A percentile compares a stretch with the other conserved stretches of the same genome.
These are phyloP conservation scores for Muschampia plurimacula DNA, from an alignment of 2,888 invertebrate genomes.

Conservation along the genomic window DNA sequence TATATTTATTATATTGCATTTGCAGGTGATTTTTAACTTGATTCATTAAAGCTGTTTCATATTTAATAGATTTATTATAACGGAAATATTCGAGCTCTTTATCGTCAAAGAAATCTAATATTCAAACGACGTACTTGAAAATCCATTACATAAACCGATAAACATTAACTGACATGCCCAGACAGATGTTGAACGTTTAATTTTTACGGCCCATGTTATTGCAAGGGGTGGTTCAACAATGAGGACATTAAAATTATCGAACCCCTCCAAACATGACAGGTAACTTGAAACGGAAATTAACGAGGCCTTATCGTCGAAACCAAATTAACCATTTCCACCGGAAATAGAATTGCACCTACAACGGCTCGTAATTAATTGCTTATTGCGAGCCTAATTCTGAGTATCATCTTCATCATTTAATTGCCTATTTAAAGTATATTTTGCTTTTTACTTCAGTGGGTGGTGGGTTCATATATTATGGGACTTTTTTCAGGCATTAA, in stretches of 20 bases:
- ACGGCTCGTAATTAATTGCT: slow-evolving; percentile 48
- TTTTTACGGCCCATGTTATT: slow-evolving; percentile 38
- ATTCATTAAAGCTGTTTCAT: too few species aligned
- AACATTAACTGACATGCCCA: slow-evolving; percentile 28
- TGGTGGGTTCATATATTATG: neutral
- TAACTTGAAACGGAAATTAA: slow-evolving; percentile 69
- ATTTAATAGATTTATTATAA: too few species aligned
- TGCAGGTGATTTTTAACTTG: too few species aligned
- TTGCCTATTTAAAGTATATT: slow-evolving; percentile 3
- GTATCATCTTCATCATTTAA: slow-evolving; percentile 34
- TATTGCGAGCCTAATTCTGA: slow-evolving; percentile 37
- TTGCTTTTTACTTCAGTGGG: neutral
- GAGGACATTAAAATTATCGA: slow-evolving; percentile 42
- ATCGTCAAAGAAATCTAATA: slow-evolving; percentile 10
- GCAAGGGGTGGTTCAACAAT: slow-evolving; percentile 35
- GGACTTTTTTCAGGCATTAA: neutral
- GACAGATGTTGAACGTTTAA: slow-evolving; percentile 37
- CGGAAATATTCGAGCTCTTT: too few species aligned
- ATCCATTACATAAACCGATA: slow-evolving; percentile 32
- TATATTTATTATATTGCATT: too few species aligned
- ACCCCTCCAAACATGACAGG: slow-evolving; percentile 54
- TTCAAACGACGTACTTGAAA: slow-evolving; percentile 33
- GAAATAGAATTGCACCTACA: slow-evolving; percentile 44
- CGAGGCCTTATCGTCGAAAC: slow-evolving; percentile 64
- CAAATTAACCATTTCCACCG: slow-evolving; percentile 64